Evolutionary conservation across 2,113 vertebrate genomes (phyloP), one percentile per base, ranked within the genome.

Genomic region (Clarias macrocephalus): DNA sequence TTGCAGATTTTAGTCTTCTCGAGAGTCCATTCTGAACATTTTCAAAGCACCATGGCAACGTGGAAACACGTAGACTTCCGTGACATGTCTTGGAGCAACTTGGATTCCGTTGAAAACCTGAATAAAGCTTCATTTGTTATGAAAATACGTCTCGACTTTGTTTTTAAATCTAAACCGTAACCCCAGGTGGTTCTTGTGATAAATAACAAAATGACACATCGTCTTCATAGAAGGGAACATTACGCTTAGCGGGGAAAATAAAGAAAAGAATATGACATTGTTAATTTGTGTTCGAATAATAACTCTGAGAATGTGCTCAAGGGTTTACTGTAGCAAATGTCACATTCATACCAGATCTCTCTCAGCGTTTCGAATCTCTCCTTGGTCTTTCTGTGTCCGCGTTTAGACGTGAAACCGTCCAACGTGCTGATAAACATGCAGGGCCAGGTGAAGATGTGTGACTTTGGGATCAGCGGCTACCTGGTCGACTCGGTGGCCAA

Each of bases 401-500:
- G 25, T 80, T 66, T 92, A 99, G 98, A 99, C 15, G 98, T 99
- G 93, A 99, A 99, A 93, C 98, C 98, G 76, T 99, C 98, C 88
- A 99, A 99, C 8, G 97, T 99, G 89, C 96, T 99, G 89, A 99
- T 99, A 91, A 99, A 99, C 90, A 95, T 96, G 7, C 95, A 97
- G 92, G 98, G 98, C 56, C 98, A 99, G 92, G 97, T 99, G 92
- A 99, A 99, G 96, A 99, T 99, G 97, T 99, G 98, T 6, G 98
- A 99, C 90, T 99, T 99, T 59, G 98, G 98, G 18, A 99, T 99
- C 95, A 99, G 98, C 21, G 98, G 98, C 87, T 98, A 99, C 93
- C 94, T 99, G 88, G 98, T 99, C 3, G 98, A 99, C 93, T 99
- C 98, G 0, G 97, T 99, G 86, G 98, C 98, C 60, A 99, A 99